Evolutionary conservation across 1,140 invertebrate species (phyloP), one percentile per base, ranked within the genome.

Genomic region (Drosophila santomea): DNA sequence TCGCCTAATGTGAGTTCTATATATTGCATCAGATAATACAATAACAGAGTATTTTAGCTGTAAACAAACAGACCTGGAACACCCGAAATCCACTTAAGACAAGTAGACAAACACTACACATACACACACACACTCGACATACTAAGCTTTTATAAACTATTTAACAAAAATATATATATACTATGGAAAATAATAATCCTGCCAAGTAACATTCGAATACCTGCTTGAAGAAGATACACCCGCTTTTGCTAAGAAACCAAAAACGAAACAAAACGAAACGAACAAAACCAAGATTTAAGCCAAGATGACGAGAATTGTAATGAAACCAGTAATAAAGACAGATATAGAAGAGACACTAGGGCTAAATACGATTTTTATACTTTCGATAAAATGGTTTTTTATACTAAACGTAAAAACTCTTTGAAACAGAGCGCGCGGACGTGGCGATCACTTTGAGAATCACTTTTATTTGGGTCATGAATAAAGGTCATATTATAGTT

Each of bases 131-230:
- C 66, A 76, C 25, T 52, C 28, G 44, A 50, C 28, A 51, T 51
- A 82, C 78, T 69, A 86, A 89, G 85, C 84, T 89, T 89, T 89
- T 89, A 89, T 89, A 89, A 88, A 88, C 84, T 88, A 88, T 88
- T 88, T 89, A 79, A 85, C 78, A 69, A 83, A 58, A 68, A 88
- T 78, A 74, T 83, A 80, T 68, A 88, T 82, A 75, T 78, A 77
- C 41, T 50, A 74, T 69, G 84, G 82, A 90, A 81, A 79, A 91
- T 83, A 91, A 89, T 91, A 91, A 91, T 91, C 89, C 89, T 91
- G 89, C 89, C 89, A 91, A 91, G 89, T 85, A 91, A 91, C 80
- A 91, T 91, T 91, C 81, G 84, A 90, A 90, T 90, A 91, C 89
- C 89, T 91, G 89, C 89, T 91, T 91, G 78, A 91, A 85, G 84